Evolutionary conservation across 2,113 vertebrate species (phyloP).

Genomic region (Dasyurus viverrinus): DNA sequence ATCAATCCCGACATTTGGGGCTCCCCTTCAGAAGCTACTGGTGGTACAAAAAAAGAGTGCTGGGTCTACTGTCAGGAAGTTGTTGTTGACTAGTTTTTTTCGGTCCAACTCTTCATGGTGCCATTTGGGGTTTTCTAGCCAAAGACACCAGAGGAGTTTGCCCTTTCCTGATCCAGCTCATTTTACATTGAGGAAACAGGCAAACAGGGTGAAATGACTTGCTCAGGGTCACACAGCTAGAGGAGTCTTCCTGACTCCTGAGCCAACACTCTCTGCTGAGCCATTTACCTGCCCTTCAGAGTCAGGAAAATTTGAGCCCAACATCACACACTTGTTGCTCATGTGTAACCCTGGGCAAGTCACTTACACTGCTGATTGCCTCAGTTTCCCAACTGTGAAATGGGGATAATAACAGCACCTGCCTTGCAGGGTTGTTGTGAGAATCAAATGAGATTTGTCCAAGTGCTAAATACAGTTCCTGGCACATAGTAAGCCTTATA

Average conservation of each 20-base stretch:
- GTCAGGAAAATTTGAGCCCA: not conserved
- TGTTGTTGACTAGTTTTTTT: too few species aligned
- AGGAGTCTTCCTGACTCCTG: not conserved
- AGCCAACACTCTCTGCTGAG: not conserved
- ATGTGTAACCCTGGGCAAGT: not conserved
- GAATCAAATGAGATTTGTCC: not conserved
- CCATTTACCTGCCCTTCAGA: not conserved
- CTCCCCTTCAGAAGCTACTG: too few species aligned
- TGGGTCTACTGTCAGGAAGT: not conserved
- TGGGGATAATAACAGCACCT: not conserved
- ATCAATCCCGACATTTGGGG: too few species aligned
- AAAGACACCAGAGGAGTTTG: not conserved
- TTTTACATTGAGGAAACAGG: not conserved
- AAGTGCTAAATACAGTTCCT: not conserved
- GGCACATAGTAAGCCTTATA: not conserved
- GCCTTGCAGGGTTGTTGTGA: not conserved
- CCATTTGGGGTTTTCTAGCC: too few species aligned
- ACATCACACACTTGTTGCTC: not conserved
- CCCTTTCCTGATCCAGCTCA: not conserved
- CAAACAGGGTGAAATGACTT: not conserved
- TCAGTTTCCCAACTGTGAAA: not conserved
- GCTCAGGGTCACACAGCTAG: not conserved
- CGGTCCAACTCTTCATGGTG: too few species aligned
- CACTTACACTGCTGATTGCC: not conserved
- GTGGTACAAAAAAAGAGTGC: not conserved